phyloP scores from a whole-genome alignment of 2,113 vertebrate genomes.

The Pitta sordida region DNA sequence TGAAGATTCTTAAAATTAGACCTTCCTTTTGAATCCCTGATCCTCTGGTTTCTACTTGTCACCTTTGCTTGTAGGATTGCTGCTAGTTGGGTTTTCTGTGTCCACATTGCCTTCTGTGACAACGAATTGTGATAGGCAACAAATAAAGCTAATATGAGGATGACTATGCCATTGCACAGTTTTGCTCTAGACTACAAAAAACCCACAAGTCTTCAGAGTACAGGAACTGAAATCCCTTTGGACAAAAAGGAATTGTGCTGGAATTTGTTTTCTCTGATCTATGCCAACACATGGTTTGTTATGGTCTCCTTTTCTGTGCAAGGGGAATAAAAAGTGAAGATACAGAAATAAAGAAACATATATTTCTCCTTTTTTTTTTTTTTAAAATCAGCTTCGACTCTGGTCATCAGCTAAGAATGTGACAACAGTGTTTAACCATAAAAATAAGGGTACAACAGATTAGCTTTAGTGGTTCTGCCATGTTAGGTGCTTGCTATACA shows the following conservation, averaged over 20 bases:
- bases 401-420: neutral
- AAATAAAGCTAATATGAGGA: neutral
- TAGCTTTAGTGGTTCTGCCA: neutral
- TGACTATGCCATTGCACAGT: neutral
- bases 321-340: neutral
- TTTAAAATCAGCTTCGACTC: neutral
- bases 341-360: neutral
- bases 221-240: neutral
- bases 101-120: neutral
- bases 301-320: neutral
- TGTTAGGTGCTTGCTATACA: neutral
- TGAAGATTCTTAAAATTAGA: neutral
- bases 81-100: neutral
- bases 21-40: neutral
- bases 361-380: neutral
- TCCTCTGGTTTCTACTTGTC: neutral
- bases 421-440: neutral
- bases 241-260: neutral
- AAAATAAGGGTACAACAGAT: neutral
- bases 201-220: neutral
- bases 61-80: neutral
- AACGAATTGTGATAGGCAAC: accelerated
- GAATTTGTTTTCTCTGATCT: neutral
- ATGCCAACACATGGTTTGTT: neutral
- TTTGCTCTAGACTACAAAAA: neutral